Percentiles rank a stretch among this genome's conserved stretches.
phyloP scores from a whole-genome alignment of 2,113 vertebrate species.

The Dicerorhinus sumatrensis region DNA sequence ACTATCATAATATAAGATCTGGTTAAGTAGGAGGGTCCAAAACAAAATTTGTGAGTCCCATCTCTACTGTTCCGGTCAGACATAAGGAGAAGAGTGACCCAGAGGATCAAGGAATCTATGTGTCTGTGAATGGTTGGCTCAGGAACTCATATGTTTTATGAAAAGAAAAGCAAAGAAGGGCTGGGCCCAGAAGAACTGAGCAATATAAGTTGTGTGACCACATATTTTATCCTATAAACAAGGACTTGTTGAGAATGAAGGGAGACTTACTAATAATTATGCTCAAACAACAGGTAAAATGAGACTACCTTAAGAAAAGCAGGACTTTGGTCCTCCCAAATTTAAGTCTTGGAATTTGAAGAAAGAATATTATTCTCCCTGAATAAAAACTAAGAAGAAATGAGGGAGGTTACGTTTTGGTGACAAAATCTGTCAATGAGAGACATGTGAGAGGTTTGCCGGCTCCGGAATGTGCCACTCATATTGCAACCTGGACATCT shows the following conservation, averaged over 20 bases:
- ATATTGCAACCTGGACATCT: background rate
- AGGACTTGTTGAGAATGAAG: background rate
- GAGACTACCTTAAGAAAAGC: background rate
- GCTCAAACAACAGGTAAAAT: background rate
- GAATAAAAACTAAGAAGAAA: background rate
- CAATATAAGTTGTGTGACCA: accelerated
- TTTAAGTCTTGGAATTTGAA: background rate
- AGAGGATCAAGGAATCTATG: background rate
- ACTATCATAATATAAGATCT: background rate
- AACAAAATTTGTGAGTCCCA: background rate
- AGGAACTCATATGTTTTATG: too few relatives aligned
- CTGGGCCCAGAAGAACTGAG: background rate
- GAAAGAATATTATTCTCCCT: background rate
- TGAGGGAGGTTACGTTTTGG: background rate
- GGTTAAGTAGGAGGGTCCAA: background rate
- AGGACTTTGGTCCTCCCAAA: background rate
- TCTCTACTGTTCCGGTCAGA: background rate
- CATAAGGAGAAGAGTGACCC: background rate
- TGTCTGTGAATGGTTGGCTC: background rate
- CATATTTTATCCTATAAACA: background rate
- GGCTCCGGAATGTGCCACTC: background rate
- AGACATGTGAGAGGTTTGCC: background rate
- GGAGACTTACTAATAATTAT: background rate
- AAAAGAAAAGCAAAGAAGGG: background rate
- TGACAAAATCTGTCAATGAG: background rate